phyloP scores from a whole-genome alignment of 2,888 invertebrate genomes.

The Troglohyphantes excavatus region DNA sequence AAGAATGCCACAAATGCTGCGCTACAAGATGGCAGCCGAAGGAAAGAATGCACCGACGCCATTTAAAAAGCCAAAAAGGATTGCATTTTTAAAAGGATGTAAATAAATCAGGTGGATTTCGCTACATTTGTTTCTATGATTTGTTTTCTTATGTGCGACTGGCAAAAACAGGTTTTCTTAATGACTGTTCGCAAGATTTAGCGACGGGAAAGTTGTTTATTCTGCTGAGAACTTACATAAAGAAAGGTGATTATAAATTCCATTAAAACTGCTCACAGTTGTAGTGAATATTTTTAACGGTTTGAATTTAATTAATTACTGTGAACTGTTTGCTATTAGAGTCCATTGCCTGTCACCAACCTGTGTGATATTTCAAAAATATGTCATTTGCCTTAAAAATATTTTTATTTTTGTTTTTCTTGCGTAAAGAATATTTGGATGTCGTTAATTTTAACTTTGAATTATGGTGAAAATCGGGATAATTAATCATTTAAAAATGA shows the following conservation, averaged over 20 bases:
- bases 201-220: slow-evolving; percentile 8
- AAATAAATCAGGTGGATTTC: slow-evolving; percentile 65
- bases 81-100: slow-evolving; percentile 38
- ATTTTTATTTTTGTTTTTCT: too few relatives aligned
- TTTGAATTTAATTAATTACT: background rate
- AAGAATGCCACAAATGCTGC: slow-evolving; percentile 65
- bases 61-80: slow-evolving; percentile 52
- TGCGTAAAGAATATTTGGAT: too few relatives aligned
- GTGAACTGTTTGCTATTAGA: background rate
- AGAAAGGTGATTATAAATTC: slow-evolving; percentile 42
- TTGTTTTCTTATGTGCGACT: slow-evolving; percentile 17
- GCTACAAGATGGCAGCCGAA: background rate
- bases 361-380: background rate
- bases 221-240: background rate
- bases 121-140: slow-evolving; percentile 24
- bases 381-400: background rate
- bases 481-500: background rate
- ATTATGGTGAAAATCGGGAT: background rate
- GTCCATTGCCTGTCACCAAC: background rate
- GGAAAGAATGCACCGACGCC: slow-evolving; percentile 58
- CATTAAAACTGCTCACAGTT: slow-evolving; percentile 9
- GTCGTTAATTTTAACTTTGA: too few relatives aligned
- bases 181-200: slow-evolving; percentile 43
- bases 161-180: slow-evolving; percentile 29
- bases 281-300: background rate